Percentiles rank a stretch among this genome's conserved stretches.
Evolutionary conservation across 2,113 vertebrate genomes (phyloP).

Genomic region (Notiomystis cincta): DNA sequence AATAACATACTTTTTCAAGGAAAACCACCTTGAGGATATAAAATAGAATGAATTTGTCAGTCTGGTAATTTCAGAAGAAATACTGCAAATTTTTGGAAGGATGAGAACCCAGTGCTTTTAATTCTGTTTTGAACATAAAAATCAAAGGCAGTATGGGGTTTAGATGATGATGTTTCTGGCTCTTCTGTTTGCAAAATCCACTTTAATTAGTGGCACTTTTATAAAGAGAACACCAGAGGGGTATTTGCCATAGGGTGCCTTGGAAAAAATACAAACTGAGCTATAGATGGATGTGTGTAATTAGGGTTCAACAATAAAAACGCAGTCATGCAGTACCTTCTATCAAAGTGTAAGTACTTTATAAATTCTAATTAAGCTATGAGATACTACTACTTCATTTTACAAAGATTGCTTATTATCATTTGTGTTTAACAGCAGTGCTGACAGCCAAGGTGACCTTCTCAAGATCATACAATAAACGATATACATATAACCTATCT

Average conservation of each 20-base stretch:
- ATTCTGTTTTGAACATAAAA: conserved; percentile 16
- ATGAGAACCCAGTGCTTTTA: not conserved
- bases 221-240: not conserved
- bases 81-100: not conserved
- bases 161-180: not conserved
- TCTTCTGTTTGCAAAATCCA: not conserved
- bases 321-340: not conserved
- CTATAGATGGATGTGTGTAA: not conserved
- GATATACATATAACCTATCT: not conserved
- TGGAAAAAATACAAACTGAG: not conserved
- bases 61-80: conserved; percentile 1
- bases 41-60: conserved; percentile 12
- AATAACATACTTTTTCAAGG: not conserved
- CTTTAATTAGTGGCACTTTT: not conserved
- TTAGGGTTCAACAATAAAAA: not conserved
- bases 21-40: not conserved
- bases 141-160: not conserved
- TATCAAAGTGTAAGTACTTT: not conserved
- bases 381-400: not conserved
- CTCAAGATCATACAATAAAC: not conserved
- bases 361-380: not conserved
- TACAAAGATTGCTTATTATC: not conserved
- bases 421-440: not conserved
- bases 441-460: not conserved
- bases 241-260: not conserved